These are phyloP conservation scores for Toxostoma redivivum DNA, from an alignment of 2,113 vertebrate genomes.

Conservation along the genomic window DNA sequence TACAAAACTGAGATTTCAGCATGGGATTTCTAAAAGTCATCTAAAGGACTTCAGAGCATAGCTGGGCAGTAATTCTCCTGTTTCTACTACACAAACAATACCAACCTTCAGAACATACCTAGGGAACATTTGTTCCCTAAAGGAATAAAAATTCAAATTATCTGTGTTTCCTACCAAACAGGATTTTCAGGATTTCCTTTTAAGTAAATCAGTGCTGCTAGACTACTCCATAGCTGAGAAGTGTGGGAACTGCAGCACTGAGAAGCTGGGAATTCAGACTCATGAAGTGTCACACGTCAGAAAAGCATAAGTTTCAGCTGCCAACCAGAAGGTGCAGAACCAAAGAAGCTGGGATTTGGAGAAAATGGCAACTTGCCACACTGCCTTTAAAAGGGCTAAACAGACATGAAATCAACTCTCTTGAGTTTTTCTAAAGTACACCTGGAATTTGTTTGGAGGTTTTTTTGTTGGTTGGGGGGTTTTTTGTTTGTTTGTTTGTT, in stretches of 20 bases:
- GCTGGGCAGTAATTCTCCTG: neutral
- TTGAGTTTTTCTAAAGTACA: neutral
- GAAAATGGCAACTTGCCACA: neutral
- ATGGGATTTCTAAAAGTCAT: neutral
- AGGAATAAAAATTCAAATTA: constrained; percentile 22
- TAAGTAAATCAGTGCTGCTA: neutral
- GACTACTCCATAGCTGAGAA: neutral
- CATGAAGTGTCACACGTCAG: neutral
- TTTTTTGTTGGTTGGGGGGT: neutral
- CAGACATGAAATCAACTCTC: neutral
- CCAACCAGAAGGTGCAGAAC: neutral
- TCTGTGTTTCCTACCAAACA: neutral
- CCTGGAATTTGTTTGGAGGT: neutral
- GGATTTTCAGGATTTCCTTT: constrained; percentile 41
- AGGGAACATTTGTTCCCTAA: neutral
- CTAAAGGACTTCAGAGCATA: neutral
- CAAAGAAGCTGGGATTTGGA: neutral
- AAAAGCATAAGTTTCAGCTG: neutral
- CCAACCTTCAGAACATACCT: neutral
- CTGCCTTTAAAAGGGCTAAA: neutral
- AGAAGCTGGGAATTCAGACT: neutral
- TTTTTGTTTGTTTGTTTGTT: neutral
- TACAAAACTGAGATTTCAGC: neutral
- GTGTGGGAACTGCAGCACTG: neutral
- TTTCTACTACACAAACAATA: neutral